These are phyloP conservation scores for Perdita meconis DNA, from an alignment of 2,888 invertebrate genomes.

Conservation along the genomic window DNA sequence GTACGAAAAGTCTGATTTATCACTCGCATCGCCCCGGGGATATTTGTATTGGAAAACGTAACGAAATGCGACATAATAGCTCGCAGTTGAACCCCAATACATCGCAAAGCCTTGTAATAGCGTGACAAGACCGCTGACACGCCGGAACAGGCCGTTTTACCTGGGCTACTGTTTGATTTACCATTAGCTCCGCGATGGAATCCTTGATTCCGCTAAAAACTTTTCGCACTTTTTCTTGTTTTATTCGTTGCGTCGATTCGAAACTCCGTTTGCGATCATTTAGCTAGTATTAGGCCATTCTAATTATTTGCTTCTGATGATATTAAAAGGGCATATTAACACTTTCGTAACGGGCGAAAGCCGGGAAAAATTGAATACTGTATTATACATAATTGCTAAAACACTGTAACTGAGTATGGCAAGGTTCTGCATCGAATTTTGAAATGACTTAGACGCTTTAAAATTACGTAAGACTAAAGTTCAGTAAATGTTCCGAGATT, in stretches of 20 bases:
- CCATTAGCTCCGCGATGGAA: slow-evolving; percentile 75
- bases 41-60: slow-evolving; percentile 83
- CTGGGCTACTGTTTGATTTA: slow-evolving; percentile 71
- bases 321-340: too few relatives aligned
- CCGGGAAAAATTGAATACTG: too few relatives aligned
- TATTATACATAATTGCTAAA: too few relatives aligned
- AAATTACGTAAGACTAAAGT: too few relatives aligned
- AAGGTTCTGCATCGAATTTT: too few relatives aligned
- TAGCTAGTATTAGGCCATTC: not conserved
- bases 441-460: too few relatives aligned
- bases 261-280: not conserved
- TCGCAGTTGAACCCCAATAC: slow-evolving; percentile 80
- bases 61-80: slow-evolving; percentile 84
- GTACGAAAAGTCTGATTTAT: slow-evolving; percentile 84
- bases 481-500: too few relatives aligned
- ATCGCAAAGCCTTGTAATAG: slow-evolving; percentile 81
- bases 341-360: too few relatives aligned
- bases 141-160: slow-evolving; percentile 44
- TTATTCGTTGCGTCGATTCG: not conserved
- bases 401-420: too few relatives aligned
- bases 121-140: slow-evolving; percentile 81
- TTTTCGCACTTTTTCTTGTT: not conserved
- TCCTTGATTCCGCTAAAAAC: slow-evolving; percentile 19
- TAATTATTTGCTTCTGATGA: too few relatives aligned
- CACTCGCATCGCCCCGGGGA: slow-evolving; percentile 76